Conservation (phyloP, 2,888 invertebrate genomes). For the Stenotaenia linearis region DNA sequence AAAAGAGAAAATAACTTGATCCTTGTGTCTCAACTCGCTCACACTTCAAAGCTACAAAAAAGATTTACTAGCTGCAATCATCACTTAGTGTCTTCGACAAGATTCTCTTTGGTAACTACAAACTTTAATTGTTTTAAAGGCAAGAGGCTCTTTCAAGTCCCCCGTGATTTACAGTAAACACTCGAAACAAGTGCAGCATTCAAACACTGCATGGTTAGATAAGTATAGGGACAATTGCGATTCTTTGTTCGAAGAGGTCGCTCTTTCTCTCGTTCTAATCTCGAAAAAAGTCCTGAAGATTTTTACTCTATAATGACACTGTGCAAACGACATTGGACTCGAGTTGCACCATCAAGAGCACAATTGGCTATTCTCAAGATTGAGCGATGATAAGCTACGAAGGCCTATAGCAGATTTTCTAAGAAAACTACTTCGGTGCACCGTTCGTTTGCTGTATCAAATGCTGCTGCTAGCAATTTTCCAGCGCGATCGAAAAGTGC, state of each 20-base stretch:
- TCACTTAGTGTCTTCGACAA: constrained; percentile 1
- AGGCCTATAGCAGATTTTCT: not conserved
- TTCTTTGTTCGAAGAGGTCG: not conserved
- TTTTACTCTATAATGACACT: not conserved
- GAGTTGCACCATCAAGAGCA: not conserved
- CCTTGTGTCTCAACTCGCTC: constrained; percentile 12
- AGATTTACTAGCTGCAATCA: constrained; percentile 19
- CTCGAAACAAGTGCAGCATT: not conserved
- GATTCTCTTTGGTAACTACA: not conserved
- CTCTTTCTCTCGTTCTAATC: not conserved
- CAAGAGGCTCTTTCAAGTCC: not conserved
- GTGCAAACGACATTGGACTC: constrained; percentile 23
- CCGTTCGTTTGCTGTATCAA: not conserved
- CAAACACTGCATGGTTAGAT: not conserved
- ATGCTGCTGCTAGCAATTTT: constrained; percentile 24
- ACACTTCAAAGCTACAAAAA: constrained; percentile 5
- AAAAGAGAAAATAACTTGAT: constrained; percentile 23
- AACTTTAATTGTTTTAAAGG: constrained; percentile 26
- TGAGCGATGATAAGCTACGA: constrained; percentile 3
- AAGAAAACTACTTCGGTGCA: not conserved
- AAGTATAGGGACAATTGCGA: not conserved
- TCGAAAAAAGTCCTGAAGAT: not conserved
- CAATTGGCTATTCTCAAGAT: constrained; percentile 17
- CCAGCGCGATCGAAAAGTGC: constrained; percentile 16
- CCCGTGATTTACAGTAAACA: not conserved